phyloP scores from a whole-genome alignment of 1,140 invertebrate species.

The Oedothorax gibbosus region DNA sequence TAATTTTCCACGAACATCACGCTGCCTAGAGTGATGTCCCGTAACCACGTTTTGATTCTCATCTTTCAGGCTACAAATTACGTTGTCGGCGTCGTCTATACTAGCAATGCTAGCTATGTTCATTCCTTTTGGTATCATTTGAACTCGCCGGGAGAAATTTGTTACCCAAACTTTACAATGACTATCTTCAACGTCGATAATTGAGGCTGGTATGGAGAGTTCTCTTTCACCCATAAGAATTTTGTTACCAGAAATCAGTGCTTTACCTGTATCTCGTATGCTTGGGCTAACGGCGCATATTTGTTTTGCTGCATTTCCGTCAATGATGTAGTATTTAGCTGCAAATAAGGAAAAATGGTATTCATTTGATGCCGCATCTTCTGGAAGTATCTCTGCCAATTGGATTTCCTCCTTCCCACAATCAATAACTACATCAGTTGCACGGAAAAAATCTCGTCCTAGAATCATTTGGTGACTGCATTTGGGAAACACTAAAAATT shows the following conservation, averaged over 20 bases:
- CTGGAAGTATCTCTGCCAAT: neutral
- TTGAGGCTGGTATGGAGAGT: slow-evolving; percentile 1
- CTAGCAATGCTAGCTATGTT: slow-evolving; percentile 4
- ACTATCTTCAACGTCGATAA: neutral
- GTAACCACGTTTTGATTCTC: no score
- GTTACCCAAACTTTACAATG: slow-evolving; percentile 5
- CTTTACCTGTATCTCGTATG: neutral
- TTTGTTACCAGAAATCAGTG: slow-evolving; percentile 68
- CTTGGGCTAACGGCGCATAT: neutral
- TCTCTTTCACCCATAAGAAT: slow-evolving; percentile 62
- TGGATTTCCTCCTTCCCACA: neutral
- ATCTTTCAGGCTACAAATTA: no score
- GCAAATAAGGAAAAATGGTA: neutral
- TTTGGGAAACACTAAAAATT: slow-evolving; percentile 15
- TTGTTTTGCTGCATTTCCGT: neutral
- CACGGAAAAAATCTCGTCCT: slow-evolving; percentile 13
- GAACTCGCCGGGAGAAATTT: neutral
- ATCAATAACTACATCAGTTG: neutral
- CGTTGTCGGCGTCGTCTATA: slow-evolving; percentile 63
- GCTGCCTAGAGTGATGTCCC: neutral
- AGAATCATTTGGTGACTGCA: slow-evolving; percentile 38
- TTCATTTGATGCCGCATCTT: neutral
- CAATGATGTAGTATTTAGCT: neutral
- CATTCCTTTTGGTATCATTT: neutral
- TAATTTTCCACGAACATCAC: neutral